A percentile compares a stretch with the other conserved stretches of the same genome.
phyloP scores from a whole-genome alignment of 2,888 invertebrate species.

The Tetragnatha montana region DNA sequence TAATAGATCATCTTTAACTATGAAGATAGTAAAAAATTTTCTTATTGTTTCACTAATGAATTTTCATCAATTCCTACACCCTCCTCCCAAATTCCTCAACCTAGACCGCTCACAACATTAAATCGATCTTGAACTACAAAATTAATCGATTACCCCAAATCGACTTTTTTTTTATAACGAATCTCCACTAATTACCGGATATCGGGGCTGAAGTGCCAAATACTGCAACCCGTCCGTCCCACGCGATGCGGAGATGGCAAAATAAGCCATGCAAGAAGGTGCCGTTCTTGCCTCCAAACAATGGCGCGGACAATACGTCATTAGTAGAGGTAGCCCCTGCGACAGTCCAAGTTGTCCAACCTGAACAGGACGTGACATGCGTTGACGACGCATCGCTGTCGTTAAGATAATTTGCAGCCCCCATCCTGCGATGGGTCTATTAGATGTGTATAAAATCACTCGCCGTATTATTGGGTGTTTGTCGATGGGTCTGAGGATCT shows the following conservation, averaged over 20 bases:
- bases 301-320: slow-evolving; percentile 64
- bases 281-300: slow-evolving; percentile 54
- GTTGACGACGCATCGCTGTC: slow-evolving; percentile 65
- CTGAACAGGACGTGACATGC: slow-evolving; percentile 64
- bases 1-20: too few species aligned
- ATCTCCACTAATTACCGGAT: neutral
- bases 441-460: slow-evolving; percentile 39
- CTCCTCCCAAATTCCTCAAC: too few species aligned
- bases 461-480: slow-evolving; percentile 9
- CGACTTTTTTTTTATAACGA: too few species aligned
- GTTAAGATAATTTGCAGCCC: slow-evolving; percentile 64
- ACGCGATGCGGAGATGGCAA: slow-evolving; percentile 44
- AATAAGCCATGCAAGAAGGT: slow-evolving; percentile 64
- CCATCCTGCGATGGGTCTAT: slow-evolving; percentile 35
- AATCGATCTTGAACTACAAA: too few species aligned
- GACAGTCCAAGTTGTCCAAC: slow-evolving; percentile 56
- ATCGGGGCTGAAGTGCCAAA: slow-evolving; percentile 34
- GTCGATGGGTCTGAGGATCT: neutral
- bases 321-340: slow-evolving; percentile 48
- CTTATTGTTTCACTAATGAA: too few species aligned
- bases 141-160: too few species aligned
- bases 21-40: too few species aligned
- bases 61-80: too few species aligned
- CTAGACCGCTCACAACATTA: too few species aligned
- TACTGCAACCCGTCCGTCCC: slow-evolving; percentile 26